Conservation (phyloP, 2,113 vertebrate species). For the Psittacus erithacus region DNA sequence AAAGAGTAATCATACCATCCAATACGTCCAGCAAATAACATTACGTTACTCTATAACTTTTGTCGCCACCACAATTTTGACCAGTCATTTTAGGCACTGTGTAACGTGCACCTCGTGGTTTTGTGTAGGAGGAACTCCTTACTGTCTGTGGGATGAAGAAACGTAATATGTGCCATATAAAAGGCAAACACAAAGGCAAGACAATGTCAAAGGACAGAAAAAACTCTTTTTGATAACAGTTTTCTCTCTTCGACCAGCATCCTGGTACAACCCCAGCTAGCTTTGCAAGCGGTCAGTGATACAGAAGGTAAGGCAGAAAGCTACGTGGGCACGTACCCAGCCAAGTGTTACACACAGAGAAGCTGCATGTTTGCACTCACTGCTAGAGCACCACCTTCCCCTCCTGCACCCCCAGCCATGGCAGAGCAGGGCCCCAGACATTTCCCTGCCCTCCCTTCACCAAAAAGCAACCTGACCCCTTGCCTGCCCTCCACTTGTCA, state of each 20-base stretch:
- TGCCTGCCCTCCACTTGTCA: neutral
- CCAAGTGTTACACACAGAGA: rapidly evolving
- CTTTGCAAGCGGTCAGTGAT: neutral
- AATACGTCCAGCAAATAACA: neutral
- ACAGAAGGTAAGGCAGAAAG: neutral
- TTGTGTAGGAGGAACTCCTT: neutral
- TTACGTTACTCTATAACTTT: neutral
- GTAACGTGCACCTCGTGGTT: neutral
- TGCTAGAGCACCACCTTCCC: neutral
- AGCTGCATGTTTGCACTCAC: rapidly evolving
- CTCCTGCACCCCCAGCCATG: neutral
- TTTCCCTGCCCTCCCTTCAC: neutral
- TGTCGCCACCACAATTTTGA: neutral
- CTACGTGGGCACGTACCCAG: rapidly evolving
- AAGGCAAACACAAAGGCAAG: neutral
- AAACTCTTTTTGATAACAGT: neutral
- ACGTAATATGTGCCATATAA: neutral
- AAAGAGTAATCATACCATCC: neutral
- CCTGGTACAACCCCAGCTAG: neutral
- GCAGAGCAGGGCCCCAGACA: neutral
- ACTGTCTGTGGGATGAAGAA: neutral
- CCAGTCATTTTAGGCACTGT: neutral
- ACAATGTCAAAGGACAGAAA: neutral
- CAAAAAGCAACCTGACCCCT: neutral
- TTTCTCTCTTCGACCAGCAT: neutral